Evolutionary conservation across 2,113 vertebrate genomes (phyloP).

Genomic region (Uria aalge): DNA sequence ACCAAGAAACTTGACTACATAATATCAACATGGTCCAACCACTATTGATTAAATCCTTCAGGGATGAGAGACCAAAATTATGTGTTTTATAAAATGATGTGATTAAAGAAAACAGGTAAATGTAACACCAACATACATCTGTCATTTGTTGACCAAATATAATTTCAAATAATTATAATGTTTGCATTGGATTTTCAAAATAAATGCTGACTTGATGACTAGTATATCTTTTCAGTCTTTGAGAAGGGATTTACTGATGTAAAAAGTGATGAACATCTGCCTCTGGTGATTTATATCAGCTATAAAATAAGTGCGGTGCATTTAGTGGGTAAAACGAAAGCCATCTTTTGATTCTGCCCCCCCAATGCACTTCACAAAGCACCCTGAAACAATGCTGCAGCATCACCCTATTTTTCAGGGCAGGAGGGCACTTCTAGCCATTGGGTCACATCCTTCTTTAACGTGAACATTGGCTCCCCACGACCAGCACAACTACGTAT

Average conservation of each 20-base stretch:
- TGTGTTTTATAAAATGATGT: background rate
- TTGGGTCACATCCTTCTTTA: background rate
- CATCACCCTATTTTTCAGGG: background rate
- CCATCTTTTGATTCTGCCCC: constrained; percentile 39
- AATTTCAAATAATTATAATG: constrained; percentile 30
- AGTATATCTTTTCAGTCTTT: constrained; percentile 47
- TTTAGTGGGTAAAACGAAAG: constrained; percentile 41
- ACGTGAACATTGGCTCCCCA: accelerated
- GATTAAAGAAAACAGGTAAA: background rate
- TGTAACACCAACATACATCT: background rate
- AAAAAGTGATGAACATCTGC: constrained; percentile 62
- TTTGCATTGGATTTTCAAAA: constrained; percentile 66
- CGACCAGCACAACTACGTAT: accelerated
- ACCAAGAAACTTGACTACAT: constrained; percentile 6
- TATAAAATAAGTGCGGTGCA: constrained; percentile 47
- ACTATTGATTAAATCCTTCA: background rate
- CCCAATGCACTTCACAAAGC: background rate
- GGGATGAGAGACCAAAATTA: background rate
- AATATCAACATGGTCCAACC: background rate
- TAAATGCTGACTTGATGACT: constrained; percentile 51
- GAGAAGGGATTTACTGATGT: constrained; percentile 64
- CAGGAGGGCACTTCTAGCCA: background rate
- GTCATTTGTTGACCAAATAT: constrained; percentile 43
- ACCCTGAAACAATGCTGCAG: constrained; percentile 6
- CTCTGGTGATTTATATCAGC: constrained; percentile 44